These are phyloP conservation scores for Dendrolimus houi DNA, from an alignment of 2,888 invertebrate species.

Conservation along the genomic window DNA sequence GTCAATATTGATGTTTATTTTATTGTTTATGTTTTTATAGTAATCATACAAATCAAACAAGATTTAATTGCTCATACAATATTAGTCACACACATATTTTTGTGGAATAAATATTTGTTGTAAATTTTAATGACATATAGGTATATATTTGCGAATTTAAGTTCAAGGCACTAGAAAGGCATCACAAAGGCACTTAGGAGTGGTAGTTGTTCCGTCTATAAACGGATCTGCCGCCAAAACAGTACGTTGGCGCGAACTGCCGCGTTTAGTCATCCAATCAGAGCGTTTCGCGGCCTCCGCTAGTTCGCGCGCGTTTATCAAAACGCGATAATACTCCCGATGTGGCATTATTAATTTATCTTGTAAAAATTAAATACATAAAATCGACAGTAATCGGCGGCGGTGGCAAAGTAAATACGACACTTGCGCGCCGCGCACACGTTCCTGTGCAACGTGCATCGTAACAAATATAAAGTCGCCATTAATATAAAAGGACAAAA, in stretches of 20 bases:
- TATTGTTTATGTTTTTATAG: not conserved
- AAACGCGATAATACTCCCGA: conserved; percentile 44
- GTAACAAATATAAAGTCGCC: conserved; percentile 32
- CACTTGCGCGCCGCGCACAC: conserved; percentile 41
- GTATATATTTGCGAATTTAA: conserved; percentile 5
- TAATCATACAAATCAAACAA: not conserved
- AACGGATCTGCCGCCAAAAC: conserved; percentile 56
- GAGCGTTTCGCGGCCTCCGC: conserved; percentile 52
- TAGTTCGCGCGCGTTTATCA: conserved; percentile 61
- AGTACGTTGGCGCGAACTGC: conserved; percentile 21
- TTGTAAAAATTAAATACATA: conserved; percentile 32
- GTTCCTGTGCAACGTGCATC: conserved; percentile 27
- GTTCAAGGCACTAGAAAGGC: conserved; percentile 30
- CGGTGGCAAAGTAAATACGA: conserved; percentile 36
- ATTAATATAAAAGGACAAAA: conserved; percentile 47
- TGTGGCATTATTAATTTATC: conserved; percentile 30
- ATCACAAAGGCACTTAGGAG: conserved; percentile 20
- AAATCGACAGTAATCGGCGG: conserved; percentile 31
- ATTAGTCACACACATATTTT: conserved; percentile 2
- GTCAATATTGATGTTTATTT: not conserved
- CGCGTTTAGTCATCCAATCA: conserved; percentile 52
- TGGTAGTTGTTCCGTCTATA: conserved; percentile 22
- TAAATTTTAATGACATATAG: not conserved
- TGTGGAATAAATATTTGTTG: conserved; percentile 3
- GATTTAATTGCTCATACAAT: not conserved